phyloP scores from a whole-genome alignment of 2,888 invertebrate genomes.

The Graphium colonna region DNA sequence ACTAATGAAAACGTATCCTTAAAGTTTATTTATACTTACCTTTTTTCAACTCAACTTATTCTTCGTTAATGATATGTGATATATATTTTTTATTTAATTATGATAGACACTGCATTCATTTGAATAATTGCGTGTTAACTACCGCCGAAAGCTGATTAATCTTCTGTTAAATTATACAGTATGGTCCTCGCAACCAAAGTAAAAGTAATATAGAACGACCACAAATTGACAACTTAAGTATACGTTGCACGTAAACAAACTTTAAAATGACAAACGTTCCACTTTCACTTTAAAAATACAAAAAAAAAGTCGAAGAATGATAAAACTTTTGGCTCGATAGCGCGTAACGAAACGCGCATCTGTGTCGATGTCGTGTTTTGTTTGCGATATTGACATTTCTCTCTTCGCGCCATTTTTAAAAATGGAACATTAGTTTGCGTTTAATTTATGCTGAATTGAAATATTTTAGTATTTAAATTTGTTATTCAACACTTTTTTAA shows the following conservation, averaged over 20 bases:
- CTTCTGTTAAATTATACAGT: slow-evolving; percentile 26
- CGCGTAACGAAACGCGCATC: slow-evolving; percentile 28
- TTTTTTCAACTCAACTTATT: too few relatives aligned
- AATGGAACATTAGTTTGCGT: too few relatives aligned
- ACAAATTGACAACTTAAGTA: slow-evolving; percentile 36
- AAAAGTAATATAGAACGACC: slow-evolving; percentile 29
- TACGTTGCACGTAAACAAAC: slow-evolving; percentile 59
- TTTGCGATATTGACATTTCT: background rate
- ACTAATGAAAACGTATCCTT: too few relatives aligned
- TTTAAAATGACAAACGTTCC: slow-evolving; percentile 53
- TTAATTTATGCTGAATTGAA: too few relatives aligned
- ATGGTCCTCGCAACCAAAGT: too few relatives aligned
- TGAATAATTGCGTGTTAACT: too few relatives aligned
- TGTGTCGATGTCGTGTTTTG: background rate
- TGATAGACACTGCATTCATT: too few relatives aligned
- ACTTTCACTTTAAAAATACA: slow-evolving; percentile 58
- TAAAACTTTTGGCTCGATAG: slow-evolving; percentile 42
- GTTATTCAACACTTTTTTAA: too few relatives aligned
- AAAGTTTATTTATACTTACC: too few relatives aligned
- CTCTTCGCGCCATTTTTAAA: background rate
- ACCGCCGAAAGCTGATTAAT: slow-evolving; percentile 23
- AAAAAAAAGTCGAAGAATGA: slow-evolving; percentile 36
- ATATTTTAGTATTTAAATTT: too few relatives aligned
- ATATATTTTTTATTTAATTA: too few relatives aligned
- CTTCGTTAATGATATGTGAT: too few relatives aligned